Conservation (phyloP, 2,113 vertebrate species). For the Laticauda colubrina region DNA sequence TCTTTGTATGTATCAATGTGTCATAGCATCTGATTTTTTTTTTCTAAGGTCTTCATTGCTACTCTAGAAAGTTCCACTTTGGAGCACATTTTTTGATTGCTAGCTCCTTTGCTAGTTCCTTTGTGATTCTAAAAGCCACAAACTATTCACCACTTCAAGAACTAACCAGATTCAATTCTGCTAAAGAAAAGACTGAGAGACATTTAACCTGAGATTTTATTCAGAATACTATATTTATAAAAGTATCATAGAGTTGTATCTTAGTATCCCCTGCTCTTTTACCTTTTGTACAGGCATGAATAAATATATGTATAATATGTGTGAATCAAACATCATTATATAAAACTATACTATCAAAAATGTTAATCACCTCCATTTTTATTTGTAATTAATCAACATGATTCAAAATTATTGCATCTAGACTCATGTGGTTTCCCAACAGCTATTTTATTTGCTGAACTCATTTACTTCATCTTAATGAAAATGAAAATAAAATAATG, state of each 20-base stretch:
- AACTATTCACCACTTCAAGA: not conserved
- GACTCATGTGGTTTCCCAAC: not conserved
- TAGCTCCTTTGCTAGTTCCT: not conserved
- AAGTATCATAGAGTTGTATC: not conserved
- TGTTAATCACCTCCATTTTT: not conserved
- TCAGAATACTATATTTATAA: not conserved
- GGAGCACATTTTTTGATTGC: not conserved
- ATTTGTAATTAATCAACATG: not conserved
- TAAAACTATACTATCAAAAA: not conserved
- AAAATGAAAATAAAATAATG: not conserved
- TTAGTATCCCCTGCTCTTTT: not conserved
- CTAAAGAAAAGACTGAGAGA: not conserved
- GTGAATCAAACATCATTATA: not conserved
- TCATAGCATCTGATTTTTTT: not conserved
- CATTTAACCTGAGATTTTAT: not conserved
- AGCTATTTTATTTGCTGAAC: not conserved
- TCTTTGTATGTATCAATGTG: not conserved
- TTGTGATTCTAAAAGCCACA: not conserved
- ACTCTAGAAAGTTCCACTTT: not conserved
- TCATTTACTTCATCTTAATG: not conserved
- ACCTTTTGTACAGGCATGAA: not conserved
- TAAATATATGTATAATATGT: not conserved
- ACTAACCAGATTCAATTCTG: not conserved
- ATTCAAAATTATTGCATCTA: not conserved
- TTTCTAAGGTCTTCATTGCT: not conserved